These are phyloP conservation scores for Speoplatyrhinus poulsoni DNA, from an alignment of 2,113 vertebrate species.

Conservation along the genomic window DNA sequence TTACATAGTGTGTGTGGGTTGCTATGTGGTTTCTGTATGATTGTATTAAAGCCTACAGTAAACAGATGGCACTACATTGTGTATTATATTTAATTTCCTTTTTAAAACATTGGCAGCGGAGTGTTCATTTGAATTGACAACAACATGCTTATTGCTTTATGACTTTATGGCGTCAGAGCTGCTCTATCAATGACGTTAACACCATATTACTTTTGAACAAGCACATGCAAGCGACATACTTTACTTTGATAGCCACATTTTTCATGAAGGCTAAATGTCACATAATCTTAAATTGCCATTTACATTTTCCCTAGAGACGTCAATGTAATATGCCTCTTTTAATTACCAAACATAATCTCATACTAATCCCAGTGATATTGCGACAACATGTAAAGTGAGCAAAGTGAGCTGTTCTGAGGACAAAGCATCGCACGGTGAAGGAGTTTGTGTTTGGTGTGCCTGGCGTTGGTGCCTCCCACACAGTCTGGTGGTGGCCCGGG, in stretches of 20 bases:
- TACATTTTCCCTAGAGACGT: slow-evolving; percentile 25
- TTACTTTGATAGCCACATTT: slow-evolving; percentile 25
- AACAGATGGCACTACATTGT: slow-evolving; percentile 44
- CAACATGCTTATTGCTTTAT: slow-evolving; percentile 5
- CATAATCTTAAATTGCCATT: slow-evolving; percentile 29
- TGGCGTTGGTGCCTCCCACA: slow-evolving; percentile 34
- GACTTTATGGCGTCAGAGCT: background rate
- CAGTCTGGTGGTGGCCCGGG: slow-evolving; percentile 64
- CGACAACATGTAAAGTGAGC: slow-evolving; percentile 48
- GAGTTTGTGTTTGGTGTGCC: slow-evolving; percentile 48
- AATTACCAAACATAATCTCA: slow-evolving; percentile 59
- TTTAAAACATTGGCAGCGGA: slow-evolving; percentile 20
- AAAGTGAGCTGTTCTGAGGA: slow-evolving; percentile 39
- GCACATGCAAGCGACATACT: background rate
- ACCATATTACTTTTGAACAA: slow-evolving; percentile 13
- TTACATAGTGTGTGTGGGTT: slow-evolving; percentile 17
- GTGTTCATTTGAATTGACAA: slow-evolving; percentile 25
- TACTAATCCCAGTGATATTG: slow-evolving; percentile 60
- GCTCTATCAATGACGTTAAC: slow-evolving; percentile 7
- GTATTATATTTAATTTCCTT: slow-evolving; percentile 39
- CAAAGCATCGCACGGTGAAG: slow-evolving; percentile 53
- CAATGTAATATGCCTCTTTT: slow-evolving; percentile 54
- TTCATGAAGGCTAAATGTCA: slow-evolving; percentile 57
- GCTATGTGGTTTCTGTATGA: slow-evolving; percentile 13
- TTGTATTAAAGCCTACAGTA: slow-evolving; percentile 4